phyloP scores from a whole-genome alignment of 2,113 vertebrate species.

The Struthio camelus region DNA sequence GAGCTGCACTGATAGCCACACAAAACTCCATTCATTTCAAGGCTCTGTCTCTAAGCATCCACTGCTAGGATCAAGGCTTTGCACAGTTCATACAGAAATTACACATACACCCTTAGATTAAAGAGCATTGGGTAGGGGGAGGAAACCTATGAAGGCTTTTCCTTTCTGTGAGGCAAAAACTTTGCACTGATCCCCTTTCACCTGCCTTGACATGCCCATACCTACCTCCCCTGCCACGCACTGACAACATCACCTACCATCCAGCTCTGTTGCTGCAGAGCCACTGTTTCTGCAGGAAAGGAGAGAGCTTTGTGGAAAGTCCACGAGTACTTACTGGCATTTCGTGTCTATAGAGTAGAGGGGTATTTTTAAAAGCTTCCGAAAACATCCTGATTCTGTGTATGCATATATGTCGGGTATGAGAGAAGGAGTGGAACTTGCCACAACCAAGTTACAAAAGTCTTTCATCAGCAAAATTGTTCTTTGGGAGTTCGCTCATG shows the following conservation, averaged over 20 bases:
- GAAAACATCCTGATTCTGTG: background rate
- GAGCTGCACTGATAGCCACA: background rate
- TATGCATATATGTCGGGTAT: background rate
- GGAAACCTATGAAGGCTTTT: background rate
- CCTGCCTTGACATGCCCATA: background rate
- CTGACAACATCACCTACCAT: background rate
- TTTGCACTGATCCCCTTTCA: background rate
- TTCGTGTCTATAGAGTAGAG: background rate
- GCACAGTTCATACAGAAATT: background rate
- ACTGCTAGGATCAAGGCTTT: background rate
- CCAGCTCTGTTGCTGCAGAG: background rate
- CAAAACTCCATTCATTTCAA: background rate
- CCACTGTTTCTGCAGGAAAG: background rate
- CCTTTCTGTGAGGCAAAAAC: background rate
- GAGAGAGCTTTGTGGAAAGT: background rate
- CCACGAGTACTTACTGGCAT: background rate
- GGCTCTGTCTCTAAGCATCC: background rate
- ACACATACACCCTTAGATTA: background rate
- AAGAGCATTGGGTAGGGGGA: background rate
- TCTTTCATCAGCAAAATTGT: background rate
- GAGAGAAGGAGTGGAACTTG: background rate
- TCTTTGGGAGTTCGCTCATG: background rate
- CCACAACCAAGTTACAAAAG: background rate
- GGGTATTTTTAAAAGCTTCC: background rate
- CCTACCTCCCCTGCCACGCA: background rate